Base-by-base conservation (phyloP, 2,888 invertebrate species). In the Formica aserva region DNA sequence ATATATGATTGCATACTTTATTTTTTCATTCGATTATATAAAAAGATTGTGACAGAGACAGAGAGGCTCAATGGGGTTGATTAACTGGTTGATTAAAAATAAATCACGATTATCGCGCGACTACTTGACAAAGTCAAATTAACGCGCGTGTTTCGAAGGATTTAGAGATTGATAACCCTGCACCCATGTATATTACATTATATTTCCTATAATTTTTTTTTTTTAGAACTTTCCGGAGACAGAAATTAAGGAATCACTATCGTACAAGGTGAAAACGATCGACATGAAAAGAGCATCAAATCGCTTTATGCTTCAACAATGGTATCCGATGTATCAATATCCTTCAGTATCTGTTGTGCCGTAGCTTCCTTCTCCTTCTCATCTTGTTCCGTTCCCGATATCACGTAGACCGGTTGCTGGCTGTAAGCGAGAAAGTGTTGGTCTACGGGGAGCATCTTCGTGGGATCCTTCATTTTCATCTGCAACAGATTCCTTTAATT, bases 401-500 rank as follows among this genome's bases (percentile, higher is more conserved):
- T 96, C 26, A 97, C 97, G 93, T 97, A 97, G 69, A 97, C 97
- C 0, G 97, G 97, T 26, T 97, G 94, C 41, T 94, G 96, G 11
- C 96, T 96, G 55, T 96, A 95, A 0, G 97, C 96, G 0, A 97
- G 95, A 91, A 97, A 97, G 60, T 96, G 94, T 88, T 96, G 93
- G 45, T 94, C 94, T 55, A 89, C 83, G 0, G 91, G 86, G 67
- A 90, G 82, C 22, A 76, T 57, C 78, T 91, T 92, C 35, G 87
- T 52, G 2, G 89, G 83, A 78, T 90, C 89, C 76, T 91, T 93
- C 83, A 90, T 85, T 77, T 93, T 93, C 87, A 92, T 93, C 93
- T 93, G 80, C 22, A 89, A 87, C 1, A 35, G 1, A 66, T 57
- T 41, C 22, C 22, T 57, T 57, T n/a, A 3, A 8, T 29, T 77